Conservation (phyloP, 2,888 invertebrate genomes). For the Actias luna region DNA sequence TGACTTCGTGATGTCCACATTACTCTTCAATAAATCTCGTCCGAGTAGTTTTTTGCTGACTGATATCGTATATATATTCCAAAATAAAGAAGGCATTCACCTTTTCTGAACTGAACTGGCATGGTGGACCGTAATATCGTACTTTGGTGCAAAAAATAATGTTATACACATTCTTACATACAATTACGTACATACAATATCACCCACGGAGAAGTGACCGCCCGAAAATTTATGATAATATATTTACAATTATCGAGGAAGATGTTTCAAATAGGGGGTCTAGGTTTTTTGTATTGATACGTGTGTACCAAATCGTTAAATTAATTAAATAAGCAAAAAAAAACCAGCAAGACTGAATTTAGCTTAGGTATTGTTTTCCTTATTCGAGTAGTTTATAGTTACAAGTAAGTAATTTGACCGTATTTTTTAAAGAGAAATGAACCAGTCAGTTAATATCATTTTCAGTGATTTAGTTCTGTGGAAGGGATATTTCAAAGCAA, state of each 20-base stretch:
- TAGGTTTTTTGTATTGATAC: too few relatives aligned
- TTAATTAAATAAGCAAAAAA: too few relatives aligned
- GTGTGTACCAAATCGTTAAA: too few relatives aligned
- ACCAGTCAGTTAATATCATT: neutral
- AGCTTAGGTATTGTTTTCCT: too few relatives aligned
- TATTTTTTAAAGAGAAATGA: neutral
- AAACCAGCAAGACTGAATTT: too few relatives aligned
- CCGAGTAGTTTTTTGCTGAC: neutral
- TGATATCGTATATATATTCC: neutral
- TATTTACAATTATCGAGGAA: too few relatives aligned
- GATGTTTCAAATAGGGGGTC: too few relatives aligned
- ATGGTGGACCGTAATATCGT: neutral
- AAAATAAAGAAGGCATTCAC: neutral
- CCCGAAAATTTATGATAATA: too few relatives aligned
- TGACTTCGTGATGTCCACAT: neutral
- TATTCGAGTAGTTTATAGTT: too few relatives aligned
- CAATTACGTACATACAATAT: too few relatives aligned
- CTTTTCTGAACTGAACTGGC: neutral
- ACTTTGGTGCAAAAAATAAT: neutral
- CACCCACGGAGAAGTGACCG: too few relatives aligned
- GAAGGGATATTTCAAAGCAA: slow-evolving; percentile 38
- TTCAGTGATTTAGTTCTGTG: slow-evolving; percentile 29
- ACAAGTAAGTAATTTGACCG: neutral
- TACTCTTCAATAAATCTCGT: neutral
- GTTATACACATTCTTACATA: neutral